These are phyloP conservation scores for Nylanderia fulva DNA, from an alignment of 1,140 invertebrate species.

Conservation along the genomic window DNA sequence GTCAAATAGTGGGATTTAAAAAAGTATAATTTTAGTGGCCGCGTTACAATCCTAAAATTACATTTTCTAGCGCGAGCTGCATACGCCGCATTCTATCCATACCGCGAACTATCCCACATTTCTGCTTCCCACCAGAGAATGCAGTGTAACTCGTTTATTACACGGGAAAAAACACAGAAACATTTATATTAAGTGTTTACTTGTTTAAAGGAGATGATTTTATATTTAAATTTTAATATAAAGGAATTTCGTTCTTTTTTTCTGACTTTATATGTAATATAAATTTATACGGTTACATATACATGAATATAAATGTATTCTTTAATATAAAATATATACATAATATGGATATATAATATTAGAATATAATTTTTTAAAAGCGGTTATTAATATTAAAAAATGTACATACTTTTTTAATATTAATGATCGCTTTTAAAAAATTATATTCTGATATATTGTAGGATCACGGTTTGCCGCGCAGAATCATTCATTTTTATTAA, in stretches of 20 bases:
- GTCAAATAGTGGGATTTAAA: constrained; percentile 7
- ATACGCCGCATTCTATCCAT: constrained; percentile 11
- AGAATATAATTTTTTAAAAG: too few species aligned
- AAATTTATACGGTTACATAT: too few species aligned
- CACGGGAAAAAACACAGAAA: too few species aligned
- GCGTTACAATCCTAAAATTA: constrained; percentile 16
- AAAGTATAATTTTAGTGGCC: constrained; percentile 11
- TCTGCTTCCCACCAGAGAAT: neutral
- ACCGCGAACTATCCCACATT: constrained; percentile 29
- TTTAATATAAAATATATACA: too few species aligned
- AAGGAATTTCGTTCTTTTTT: neutral
- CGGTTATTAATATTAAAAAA: too few species aligned
- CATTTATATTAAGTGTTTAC: constrained; percentile 26
- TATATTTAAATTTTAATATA: neutral
- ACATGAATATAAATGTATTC: too few species aligned
- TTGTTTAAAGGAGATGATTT: neutral
- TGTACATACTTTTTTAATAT: neutral
- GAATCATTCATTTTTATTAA: constrained; percentile 26
- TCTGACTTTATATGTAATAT: neutral
- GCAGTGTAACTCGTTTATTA: neutral
- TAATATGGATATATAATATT: too few species aligned
- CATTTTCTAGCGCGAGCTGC: constrained; percentile 23
- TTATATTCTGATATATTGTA: neutral
- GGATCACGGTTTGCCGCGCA: neutral
- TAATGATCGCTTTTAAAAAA: neutral